A percentile compares a stretch with the other conserved stretches of the same genome.
Evolutionary conservation across 1,140 invertebrate genomes (phyloP).

Genomic region (Acromyrmex heyeri): DNA sequence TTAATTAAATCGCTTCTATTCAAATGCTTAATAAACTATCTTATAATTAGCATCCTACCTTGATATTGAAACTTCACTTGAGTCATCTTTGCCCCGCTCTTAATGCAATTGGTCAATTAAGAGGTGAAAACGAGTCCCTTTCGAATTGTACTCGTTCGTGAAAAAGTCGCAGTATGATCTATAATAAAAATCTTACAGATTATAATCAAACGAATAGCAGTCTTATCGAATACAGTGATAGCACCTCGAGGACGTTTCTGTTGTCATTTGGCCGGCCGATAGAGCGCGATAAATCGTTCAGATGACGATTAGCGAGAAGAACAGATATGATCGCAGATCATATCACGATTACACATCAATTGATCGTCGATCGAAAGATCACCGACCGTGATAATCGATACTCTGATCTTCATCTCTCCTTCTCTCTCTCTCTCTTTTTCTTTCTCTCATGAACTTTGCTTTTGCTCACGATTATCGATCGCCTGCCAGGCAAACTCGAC

Average conservation of each 20-base stretch:
- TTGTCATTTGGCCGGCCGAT: constrained; percentile 58
- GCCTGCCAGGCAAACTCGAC: constrained; percentile 9
- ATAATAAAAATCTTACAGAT: constrained; percentile 36
- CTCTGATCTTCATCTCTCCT: not conserved
- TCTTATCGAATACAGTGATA: constrained; percentile 28
- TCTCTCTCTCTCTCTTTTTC: not conserved
- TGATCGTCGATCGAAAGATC: constrained; percentile 50
- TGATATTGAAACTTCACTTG: constrained; percentile 21
- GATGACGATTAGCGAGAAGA: constrained; percentile 66
- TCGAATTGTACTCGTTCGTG: not conserved
- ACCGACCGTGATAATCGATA: not conserved
- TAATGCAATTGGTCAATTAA: constrained; percentile 4
- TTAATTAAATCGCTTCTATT: constrained; percentile 5
- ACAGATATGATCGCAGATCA: constrained; percentile 17
- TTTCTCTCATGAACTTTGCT: constrained; percentile 23
- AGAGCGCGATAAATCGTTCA: constrained; percentile 68
- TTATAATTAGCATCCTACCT: not conserved
- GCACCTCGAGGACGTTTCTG: constrained; percentile 61
- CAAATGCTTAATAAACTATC: not conserved
- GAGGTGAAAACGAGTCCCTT: not conserved
- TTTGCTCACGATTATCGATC: constrained; percentile 52
- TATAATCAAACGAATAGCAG: constrained; percentile 6
- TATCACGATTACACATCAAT: constrained; percentile 66
- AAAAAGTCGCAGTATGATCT: not conserved
- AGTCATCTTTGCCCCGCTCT: not conserved